Evolutionary conservation across 2,797 vertebrate genomes (phyloP).

Genomic region (Lagocephalus sceleratus): DNA sequence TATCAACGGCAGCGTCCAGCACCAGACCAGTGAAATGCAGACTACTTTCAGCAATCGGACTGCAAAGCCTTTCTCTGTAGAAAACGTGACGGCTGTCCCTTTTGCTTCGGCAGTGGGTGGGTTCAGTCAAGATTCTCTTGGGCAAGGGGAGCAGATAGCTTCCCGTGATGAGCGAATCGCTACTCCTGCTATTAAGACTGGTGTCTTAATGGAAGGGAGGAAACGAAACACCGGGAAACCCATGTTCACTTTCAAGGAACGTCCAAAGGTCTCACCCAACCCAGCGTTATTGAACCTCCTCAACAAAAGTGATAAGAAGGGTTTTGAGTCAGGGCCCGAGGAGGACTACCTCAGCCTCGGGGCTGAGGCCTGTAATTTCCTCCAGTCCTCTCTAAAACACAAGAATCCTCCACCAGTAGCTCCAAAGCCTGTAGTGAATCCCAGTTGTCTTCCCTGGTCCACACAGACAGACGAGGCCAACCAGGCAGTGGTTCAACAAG

Average conservation of each 20-base stretch:
- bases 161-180: constrained; percentile 95
- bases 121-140: constrained; percentile 76
- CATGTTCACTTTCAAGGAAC: constrained; percentile 96
- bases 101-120: constrained; percentile 76
- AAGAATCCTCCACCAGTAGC: constrained; percentile 95
- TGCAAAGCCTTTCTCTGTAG: constrained; percentile 84
- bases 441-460: constrained; percentile 85
- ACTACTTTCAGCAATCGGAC: constrained; percentile 80
- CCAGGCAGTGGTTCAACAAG: constrained; percentile 79
- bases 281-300: constrained; percentile 90
- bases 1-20: constrained; percentile 80
- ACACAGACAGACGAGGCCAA: constrained; percentile 71
- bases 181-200: constrained; percentile 89
- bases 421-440: constrained; percentile 88
- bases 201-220: constrained; percentile 86
- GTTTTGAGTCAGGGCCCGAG: constrained; percentile 90
- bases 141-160: constrained; percentile 87
- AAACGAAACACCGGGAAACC: constrained; percentile 82
- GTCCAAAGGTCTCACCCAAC: constrained; percentile 90
- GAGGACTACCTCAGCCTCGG: constrained; percentile 98
- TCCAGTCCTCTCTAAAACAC: constrained; percentile 85
- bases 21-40: constrained; percentile 75
- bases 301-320: constrained; percentile 84
- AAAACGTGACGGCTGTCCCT: constrained; percentile 71
- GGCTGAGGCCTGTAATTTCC: constrained; percentile 98